Conservation (phyloP, 2,797 vertebrate species). For the Pampus argenteus region DNA sequence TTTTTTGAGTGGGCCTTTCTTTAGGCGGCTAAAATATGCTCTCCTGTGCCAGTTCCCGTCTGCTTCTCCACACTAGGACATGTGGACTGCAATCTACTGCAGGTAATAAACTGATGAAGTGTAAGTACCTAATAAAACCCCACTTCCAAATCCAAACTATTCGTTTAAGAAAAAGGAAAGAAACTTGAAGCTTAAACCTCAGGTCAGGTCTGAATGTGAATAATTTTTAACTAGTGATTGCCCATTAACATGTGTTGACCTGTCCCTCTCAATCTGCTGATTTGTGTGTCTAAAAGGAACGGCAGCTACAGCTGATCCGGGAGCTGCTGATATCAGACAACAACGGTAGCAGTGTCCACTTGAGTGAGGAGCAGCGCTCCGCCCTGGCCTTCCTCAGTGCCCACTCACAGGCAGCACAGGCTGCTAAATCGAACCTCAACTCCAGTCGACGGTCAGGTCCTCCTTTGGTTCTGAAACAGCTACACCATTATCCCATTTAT, state of each 20-base stretch:
- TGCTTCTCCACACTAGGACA: too few relatives aligned
- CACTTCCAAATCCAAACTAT: too few relatives aligned
- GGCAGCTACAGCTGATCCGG: slow-evolving; percentile 93
- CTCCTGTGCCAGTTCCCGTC: too few relatives aligned
- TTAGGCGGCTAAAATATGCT: too few relatives aligned
- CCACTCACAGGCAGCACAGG: slow-evolving; percentile 84
- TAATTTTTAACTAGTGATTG: not conserved
- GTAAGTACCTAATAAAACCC: too few relatives aligned
- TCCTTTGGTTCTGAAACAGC: not conserved
- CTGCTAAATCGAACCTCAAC: slow-evolving; percentile 76
- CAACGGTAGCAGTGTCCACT: slow-evolving; percentile 89
- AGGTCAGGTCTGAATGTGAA: not conserved
- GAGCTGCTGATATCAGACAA: slow-evolving; percentile 92
- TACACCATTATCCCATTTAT: not conserved
- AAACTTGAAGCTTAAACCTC: too few relatives aligned
- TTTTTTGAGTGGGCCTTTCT: too few relatives aligned
- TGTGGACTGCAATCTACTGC: too few relatives aligned
- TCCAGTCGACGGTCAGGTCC: slow-evolving; percentile 88
- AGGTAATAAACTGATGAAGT: too few relatives aligned
- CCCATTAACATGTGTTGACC: not conserved
- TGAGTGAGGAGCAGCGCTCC: slow-evolving; percentile 94
- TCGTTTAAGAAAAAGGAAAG: too few relatives aligned
- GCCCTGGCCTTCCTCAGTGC: slow-evolving; percentile 93
- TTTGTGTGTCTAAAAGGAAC: slow-evolving; percentile 82
- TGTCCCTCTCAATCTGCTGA: not conserved